phyloP scores from a whole-genome alignment of 92 coral and sea anemone species.

The Umimayanthus chanpuru region DNA sequence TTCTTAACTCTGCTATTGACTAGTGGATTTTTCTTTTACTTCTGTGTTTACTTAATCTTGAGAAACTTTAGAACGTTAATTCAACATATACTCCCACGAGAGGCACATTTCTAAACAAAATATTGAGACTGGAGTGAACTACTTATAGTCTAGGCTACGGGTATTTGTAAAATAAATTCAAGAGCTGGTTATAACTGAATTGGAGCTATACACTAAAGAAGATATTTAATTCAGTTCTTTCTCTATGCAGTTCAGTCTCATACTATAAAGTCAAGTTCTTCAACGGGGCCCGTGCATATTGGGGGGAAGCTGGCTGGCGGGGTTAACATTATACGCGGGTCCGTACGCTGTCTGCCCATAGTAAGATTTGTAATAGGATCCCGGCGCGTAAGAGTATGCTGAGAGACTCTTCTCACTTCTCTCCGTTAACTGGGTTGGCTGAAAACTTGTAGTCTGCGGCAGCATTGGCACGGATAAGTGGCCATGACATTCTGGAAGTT shows the following conservation, averaged over 20 bases:
- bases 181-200: constrained; percentile 15
- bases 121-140: background rate
- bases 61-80: background rate
- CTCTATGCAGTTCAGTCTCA: background rate
- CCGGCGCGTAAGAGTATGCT: constrained; percentile 58
- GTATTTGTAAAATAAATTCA: background rate
- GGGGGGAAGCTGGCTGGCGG: constrained; percentile 53
- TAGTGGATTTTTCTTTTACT: background rate
- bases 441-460: constrained; percentile 71
- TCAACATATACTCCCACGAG: background rate
- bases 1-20: background rate
- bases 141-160: background rate
- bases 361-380: constrained; percentile 77
- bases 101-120: background rate
- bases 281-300: constrained; percentile 51
- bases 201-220: background rate
- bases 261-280: constrained; percentile 13
- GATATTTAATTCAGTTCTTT: constrained; percentile 39
- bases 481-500: constrained; percentile 67
- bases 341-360: constrained; percentile 47
- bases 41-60: background rate
- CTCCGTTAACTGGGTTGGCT: constrained; percentile 63
- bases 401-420: constrained; percentile 62
- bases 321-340: constrained; percentile 30
- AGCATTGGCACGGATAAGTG: constrained; percentile 73